These are phyloP conservation scores for Leptodactylus fallax DNA, from an alignment of 2,797 vertebrate genomes.

Conservation along the genomic window DNA sequence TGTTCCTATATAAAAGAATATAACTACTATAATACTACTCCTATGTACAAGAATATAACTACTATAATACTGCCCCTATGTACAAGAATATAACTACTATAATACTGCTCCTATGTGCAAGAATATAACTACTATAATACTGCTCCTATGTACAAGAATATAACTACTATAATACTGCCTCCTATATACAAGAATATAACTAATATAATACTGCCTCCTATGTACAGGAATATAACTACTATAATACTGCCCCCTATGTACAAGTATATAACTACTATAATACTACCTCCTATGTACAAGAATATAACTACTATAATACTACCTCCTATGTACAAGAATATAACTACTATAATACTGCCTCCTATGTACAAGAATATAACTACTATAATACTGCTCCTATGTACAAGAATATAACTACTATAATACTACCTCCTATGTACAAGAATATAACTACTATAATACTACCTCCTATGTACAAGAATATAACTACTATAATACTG, in stretches of 20 bases:
- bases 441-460: slow-evolving; percentile 9
- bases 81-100: slow-evolving; percentile 15
- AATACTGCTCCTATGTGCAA: neutral
- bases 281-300: neutral
- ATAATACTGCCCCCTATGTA: neutral
- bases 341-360: slow-evolving; percentile 1
- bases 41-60: slow-evolving; percentile 4
- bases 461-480: neutral
- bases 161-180: slow-evolving; percentile 8
- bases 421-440: neutral
- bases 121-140: slow-evolving; percentile 13
- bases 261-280: slow-evolving; percentile 10
- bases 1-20: neutral
- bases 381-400: slow-evolving; percentile 7
- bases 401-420: slow-evolving; percentile 8
- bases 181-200: too few relatives aligned
- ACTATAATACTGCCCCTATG: neutral
- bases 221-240: too few relatives aligned
- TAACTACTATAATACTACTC: neutral
- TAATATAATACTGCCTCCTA: too few relatives aligned
- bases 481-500: slow-evolving; percentile 24
- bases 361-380: neutral
- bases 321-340: neutral
- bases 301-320: slow-evolving; percentile 15
- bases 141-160: slow-evolving; percentile 2